Evolutionary conservation across 2,113 vertebrate species (phyloP), one percentile per base, ranked within the genome.

Genomic region (Stictonetta naevosa): DNA sequence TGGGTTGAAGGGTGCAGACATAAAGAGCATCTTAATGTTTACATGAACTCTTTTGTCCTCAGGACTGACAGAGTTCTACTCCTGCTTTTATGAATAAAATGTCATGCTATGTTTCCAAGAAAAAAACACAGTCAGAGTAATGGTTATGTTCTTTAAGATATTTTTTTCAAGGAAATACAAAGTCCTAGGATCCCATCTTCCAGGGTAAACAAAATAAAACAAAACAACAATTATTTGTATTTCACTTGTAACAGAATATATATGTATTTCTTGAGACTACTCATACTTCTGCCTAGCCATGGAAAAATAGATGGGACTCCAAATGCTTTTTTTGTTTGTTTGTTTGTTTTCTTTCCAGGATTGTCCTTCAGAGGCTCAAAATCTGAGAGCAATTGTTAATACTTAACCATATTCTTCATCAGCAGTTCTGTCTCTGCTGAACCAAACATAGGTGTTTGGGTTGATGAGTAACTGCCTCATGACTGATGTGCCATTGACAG

Each of bases 361-460:
- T 91, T 83, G 71, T 34, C 33, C 48, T 87, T 94, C 59, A 90
- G 81, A 86, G 25, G 17, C n/a, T 90, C 52, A 92, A 53, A 71
- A 72, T 31, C 33, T 66, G n/a, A 92, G 12, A 92, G 34, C 28
- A 76, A 75, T 64, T 92, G 6, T 58, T 82, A 76, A 72, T 82
- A 71, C 26, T 78, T 82, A 75, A 88, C 46, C 63, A 68, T 75
- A 67, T 83, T 52, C 80, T 85, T 55, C 73, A 95, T 81, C 94
- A 90, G 91, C 79, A 87, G n/a, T 72, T 75, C 78, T 66, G 71
- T 55, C 78, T 90, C 76, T 80, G 64, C 59, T 90, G 78, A 88
- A 71, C 73, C 71, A 94, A 86, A 38, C 38, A 42, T 26, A 77
- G 36, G 23, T 89, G 42, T 94, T 84, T 72, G 38, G 17, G 46